phyloP scores from a whole-genome alignment of 2,888 invertebrate species.

The Epirrhoe tristata region DNA sequence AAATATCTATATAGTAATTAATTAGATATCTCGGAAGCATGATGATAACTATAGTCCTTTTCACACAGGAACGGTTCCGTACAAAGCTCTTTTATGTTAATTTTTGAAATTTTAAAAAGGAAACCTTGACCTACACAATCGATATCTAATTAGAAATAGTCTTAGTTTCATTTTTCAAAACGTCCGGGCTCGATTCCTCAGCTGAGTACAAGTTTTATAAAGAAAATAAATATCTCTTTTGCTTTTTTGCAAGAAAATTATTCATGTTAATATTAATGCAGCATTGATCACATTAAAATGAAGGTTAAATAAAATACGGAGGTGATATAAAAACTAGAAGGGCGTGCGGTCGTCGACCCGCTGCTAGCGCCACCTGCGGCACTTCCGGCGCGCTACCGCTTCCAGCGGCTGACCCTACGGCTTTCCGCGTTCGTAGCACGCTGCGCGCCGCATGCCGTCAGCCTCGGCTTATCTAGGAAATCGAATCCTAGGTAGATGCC shows the following conservation, averaged over 20 bases:
- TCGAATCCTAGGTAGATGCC: not conserved
- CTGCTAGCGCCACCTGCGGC: conserved; percentile 43
- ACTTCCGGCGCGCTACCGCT: conserved; percentile 54
- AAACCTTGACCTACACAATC: too few species aligned
- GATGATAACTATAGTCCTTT: too few species aligned
- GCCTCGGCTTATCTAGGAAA: conserved; percentile 15
- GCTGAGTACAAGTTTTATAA: too few species aligned
- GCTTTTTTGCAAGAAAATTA: conserved; percentile 2
- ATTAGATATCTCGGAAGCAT: too few species aligned
- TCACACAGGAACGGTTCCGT: too few species aligned
- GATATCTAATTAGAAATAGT: too few species aligned
- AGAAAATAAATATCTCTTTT: not conserved
- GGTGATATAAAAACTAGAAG: conserved; percentile 51
- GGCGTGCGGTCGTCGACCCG: conserved; percentile 62
- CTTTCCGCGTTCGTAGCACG: conserved; percentile 56
- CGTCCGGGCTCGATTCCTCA: too few species aligned
- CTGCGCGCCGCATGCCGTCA: conserved; percentile 7
- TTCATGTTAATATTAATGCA: conserved; percentile 10
- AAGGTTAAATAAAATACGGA: conserved; percentile 32
- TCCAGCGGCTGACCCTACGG: conserved; percentile 50
- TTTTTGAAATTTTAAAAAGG: too few species aligned
- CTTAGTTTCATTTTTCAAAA: too few species aligned
- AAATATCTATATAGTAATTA: too few species aligned
- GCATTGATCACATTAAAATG: conserved; percentile 20
- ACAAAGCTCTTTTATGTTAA: too few species aligned